These are phyloP conservation scores for Uloborus plumipes DNA, from an alignment of 2,888 invertebrate genomes.

Conservation along the genomic window DNA sequence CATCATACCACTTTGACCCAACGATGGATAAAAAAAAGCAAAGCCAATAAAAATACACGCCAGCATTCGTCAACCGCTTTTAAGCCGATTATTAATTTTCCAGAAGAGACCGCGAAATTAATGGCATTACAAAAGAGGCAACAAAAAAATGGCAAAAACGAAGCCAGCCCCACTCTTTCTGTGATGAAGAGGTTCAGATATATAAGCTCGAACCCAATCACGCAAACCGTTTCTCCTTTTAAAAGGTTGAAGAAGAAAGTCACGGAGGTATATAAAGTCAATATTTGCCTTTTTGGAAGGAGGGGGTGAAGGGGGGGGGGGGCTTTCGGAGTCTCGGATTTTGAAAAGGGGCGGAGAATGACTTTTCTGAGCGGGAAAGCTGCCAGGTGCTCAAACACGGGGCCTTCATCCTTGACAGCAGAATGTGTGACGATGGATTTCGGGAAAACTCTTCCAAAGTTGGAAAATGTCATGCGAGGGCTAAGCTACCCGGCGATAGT, in stretches of 20 bases:
- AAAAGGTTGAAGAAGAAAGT: not conserved
- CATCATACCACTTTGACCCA: no score
- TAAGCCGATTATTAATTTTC: conserved; percentile 50
- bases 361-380: conserved; percentile 23
- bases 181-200: not conserved
- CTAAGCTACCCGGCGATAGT: no score
- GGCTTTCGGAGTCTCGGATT: conserved; percentile 14
- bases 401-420: conserved; percentile 1
- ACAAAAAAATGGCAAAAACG: conserved; percentile 19
- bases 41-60: not conserved
- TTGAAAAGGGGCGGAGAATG: not conserved
- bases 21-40: no score
- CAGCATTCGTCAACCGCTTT: not conserved
- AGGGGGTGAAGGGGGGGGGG: conserved; percentile 10
- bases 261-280: conserved; percentile 31
- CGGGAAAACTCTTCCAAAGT: conserved; percentile 14
- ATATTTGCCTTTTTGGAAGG: conserved; percentile 45
- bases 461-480: conserved; percentile 26
- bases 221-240: not conserved
- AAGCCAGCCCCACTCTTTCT: not conserved
- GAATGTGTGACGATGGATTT: conserved; percentile 10
- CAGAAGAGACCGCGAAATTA: conserved; percentile 27
- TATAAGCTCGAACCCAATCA: not conserved
- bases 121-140: conserved; percentile 20
- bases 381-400: conserved; percentile 43